Base-by-base conservation (phyloP, 2,888 invertebrate species). In the Pseudolycoriella hygida region DNA sequence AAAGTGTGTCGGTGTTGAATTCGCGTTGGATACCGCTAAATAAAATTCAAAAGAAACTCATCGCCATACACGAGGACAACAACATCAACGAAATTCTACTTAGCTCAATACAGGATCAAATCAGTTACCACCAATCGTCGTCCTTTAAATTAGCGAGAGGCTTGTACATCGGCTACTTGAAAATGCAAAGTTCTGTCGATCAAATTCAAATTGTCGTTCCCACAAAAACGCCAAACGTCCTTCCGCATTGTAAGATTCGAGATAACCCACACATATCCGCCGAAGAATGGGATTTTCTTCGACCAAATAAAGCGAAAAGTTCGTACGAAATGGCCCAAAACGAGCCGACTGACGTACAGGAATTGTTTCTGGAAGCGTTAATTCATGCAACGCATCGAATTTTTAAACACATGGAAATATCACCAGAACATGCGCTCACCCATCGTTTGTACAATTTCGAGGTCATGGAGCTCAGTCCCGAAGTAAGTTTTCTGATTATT, bases 231-330 rank as follows among this genome's bases (percentile, higher is more conserved):
- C 97, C 97, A 3, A 97, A 94, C 62, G 87, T 94, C 53, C 74
- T 97, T 52, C 97, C 97, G 1, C 88, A 93, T 61, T 85, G 84
- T 50, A 86, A 89, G 62, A 79, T 97, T 32, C 70, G 97, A 49
- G 88, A 92, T 53, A 96, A 96, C 67, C 86, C 94, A 1, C 94
- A 96, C 60, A 88, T 98, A 0, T 93, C 93, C 12, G 85, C 85
- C 19, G 96, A 96, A 60, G 97, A 97, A 66, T 97, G 96, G 96
- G 82, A 87, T 53, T 86, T 88, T 62, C 68, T 96, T 12, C 83
- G 80, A 57, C 75, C 71, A 17, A 68, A 70, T 38, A 72, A 72
- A 50, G 64, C 68, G 1, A 68, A 67, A 17, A 62, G 61, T 54
- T 48, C 53, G 1, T 47, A 62, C 37, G 61, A 61, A 44, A 59